Evolutionary conservation across 53 echinoderm and acorn worm genomes (phyloP).

Genomic region (Arbacia lixula): DNA sequence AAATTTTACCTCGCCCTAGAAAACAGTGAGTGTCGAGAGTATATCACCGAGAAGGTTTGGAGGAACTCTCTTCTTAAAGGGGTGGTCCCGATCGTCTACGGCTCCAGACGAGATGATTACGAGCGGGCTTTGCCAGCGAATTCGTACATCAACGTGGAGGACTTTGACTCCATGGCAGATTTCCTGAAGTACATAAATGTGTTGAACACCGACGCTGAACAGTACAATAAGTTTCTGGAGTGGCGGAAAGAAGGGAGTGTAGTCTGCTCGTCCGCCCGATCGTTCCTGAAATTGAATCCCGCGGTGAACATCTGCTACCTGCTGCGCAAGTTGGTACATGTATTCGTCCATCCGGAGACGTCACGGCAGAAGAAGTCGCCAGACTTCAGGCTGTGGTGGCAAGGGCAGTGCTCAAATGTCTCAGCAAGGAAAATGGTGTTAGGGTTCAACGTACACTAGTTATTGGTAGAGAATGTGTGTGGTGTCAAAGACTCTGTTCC

Average conservation of each 20-base stretch:
- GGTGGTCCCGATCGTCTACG: not conserved
- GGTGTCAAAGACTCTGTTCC: too few species aligned
- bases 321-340: not conserved
- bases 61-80: not conserved
- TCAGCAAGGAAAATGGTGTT: not conserved
- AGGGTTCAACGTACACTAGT: not conserved
- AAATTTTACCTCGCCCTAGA: constrained; percentile 1
- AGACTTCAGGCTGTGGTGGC: not conserved
- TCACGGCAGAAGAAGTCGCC: not conserved
- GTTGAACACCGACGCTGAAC: not conserved
- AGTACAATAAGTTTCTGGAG: not conserved
- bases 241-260: not conserved
- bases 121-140: not conserved
- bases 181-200: not conserved
- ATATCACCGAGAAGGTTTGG: not conserved
- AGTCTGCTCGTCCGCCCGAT: not conserved
- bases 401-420: not conserved
- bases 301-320: not conserved
- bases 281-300: not conserved
- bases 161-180: not conserved
- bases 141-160: not conserved
- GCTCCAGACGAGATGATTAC: not conserved
- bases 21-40: constrained; percentile 5
- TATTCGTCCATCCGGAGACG: constrained; percentile 2
- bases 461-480: too few species aligned